phyloP scores from a whole-genome alignment of 1,140 invertebrate species.

The Zaprionus ornatus region DNA sequence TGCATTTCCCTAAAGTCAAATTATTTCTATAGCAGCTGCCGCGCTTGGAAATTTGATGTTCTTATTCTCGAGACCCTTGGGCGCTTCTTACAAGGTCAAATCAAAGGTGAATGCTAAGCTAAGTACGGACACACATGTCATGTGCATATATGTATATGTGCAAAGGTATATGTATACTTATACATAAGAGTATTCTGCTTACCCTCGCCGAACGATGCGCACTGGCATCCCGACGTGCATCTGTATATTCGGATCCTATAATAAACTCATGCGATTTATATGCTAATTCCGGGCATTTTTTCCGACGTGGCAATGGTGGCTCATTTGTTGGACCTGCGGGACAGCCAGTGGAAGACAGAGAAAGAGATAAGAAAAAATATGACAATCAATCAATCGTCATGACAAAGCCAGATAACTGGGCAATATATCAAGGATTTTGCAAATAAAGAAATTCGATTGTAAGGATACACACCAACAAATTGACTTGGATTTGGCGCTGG shows the following conservation, averaged over 20 bases:
- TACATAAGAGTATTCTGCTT: slow-evolving; percentile 40
- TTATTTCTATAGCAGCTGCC: slow-evolving; percentile 5
- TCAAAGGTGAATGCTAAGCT: slow-evolving; percentile 25
- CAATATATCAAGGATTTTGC: slow-evolving; percentile 19
- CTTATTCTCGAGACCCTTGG: neutral
- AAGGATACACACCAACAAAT: slow-evolving; percentile 80
- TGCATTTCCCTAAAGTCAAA: slow-evolving; percentile 6
- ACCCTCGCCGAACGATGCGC: slow-evolving; percentile 79
- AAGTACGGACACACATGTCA: neutral
- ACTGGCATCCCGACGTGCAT: slow-evolving; percentile 74
- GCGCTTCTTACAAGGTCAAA: slow-evolving; percentile 27
- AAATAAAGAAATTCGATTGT: slow-evolving; percentile 26
- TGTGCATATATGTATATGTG: neutral
- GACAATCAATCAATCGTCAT: slow-evolving; percentile 42
- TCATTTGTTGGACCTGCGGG: slow-evolving; percentile 85
- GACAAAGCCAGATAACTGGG: slow-evolving; percentile 47
- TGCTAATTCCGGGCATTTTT: slow-evolving; percentile 93
- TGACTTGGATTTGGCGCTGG: slow-evolving; percentile 86
- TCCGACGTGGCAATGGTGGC: slow-evolving; percentile 91
- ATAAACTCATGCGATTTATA: slow-evolving; percentile 93
- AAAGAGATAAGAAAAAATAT: slow-evolving; percentile 40
- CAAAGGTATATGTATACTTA: neutral
- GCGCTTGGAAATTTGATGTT: neutral
- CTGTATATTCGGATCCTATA: slow-evolving; percentile 85
- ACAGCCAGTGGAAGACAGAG: slow-evolving; percentile 15